phyloP scores from a whole-genome alignment of 23 tunicate genomes.

The Styela clava region DNA sequence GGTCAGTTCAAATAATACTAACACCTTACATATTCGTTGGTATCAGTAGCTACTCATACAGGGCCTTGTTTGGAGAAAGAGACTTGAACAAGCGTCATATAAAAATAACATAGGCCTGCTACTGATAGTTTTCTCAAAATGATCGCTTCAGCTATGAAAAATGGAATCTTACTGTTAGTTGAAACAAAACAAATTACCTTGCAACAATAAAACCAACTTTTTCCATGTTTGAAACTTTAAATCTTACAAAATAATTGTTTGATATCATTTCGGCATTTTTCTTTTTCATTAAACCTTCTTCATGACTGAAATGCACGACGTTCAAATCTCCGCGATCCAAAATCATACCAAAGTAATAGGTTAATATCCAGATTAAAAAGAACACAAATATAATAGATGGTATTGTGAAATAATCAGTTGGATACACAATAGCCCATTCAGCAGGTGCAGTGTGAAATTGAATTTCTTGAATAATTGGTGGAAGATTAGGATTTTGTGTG shows the following conservation, averaged over 20 bases:
- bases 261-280: background rate
- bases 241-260: background rate
- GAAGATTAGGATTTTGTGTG: conserved; percentile 20
- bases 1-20: no score
- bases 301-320: conserved; percentile 7
- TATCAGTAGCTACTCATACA: no score
- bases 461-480: conserved; percentile 46
- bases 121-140: no score
- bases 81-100: no score
- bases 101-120: no score
- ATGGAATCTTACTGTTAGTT: no score
- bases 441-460: conserved; percentile 25
- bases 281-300: background rate
- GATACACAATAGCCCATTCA: conserved; percentile 33
- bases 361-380: background rate
- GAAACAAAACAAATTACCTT: conserved; percentile 8
- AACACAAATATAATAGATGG: background rate
- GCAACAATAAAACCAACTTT: background rate
- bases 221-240: background rate
- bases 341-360: background rate
- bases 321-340: conserved; percentile 8
- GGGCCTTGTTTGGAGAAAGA: no score
- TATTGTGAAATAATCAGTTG: conserved; percentile 41
- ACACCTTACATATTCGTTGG: no score
- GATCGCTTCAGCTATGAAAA: no score